These are phyloP conservation scores for Trochalopteron elliotii DNA, from an alignment of 2,113 vertebrate genomes.

Conservation along the genomic window DNA sequence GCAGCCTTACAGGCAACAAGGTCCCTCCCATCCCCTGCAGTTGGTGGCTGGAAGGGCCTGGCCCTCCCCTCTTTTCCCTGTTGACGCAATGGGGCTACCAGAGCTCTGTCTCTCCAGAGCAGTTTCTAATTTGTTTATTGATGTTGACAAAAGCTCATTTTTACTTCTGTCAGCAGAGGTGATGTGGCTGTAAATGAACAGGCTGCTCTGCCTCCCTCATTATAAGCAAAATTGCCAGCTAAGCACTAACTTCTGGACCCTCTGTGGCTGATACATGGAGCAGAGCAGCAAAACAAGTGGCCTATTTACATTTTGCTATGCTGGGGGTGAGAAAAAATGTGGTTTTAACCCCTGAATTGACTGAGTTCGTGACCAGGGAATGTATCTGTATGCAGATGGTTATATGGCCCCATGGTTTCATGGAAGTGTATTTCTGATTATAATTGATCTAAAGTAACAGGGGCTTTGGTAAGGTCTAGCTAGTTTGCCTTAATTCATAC, in stretches of 20 bases:
- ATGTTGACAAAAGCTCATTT: not conserved
- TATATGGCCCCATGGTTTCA: not conserved
- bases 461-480: not conserved
- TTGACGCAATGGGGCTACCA: fast-evolving
- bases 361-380: not conserved
- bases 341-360: not conserved
- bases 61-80: not conserved
- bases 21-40: not conserved
- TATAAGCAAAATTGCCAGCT: slow-evolving; percentile 5
- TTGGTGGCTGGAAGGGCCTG: fast-evolving
- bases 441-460: not conserved
- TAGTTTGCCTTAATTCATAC: not conserved
- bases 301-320: not conserved
- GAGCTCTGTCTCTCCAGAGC: not conserved
- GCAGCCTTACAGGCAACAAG: not conserved
- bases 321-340: not conserved
- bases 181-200: not conserved
- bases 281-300: not conserved
- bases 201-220: not conserved
- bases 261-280: not conserved
- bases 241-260: slow-evolving; percentile 3
- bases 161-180: slow-evolving; percentile 27
- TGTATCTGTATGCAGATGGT: not conserved
- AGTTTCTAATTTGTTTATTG: slow-evolving; percentile 2
- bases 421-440: not conserved